Conservation (phyloP, 1,140 invertebrate species). For the Zelostemma sp. region DNA sequence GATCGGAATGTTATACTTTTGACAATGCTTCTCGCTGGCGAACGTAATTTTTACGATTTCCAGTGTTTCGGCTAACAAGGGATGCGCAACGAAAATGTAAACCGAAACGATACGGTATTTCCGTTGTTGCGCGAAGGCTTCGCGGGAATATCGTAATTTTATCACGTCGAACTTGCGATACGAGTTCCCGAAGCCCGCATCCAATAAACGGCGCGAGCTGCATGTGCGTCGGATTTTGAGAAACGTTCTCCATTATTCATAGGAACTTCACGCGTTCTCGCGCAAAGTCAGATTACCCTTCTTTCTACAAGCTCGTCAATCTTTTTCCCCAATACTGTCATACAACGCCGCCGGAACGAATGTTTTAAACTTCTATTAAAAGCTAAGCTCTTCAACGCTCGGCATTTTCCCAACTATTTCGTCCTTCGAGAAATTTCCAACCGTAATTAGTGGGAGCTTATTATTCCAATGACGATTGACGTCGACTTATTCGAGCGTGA, state of each 20-base stretch:
- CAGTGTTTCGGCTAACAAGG: too few relatives aligned
- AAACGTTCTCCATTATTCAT: conserved; percentile 67
- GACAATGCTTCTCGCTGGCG: conserved; percentile 34
- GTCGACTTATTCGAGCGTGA: too few relatives aligned
- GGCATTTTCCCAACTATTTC: conserved; percentile 27
- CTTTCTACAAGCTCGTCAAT: conserved; percentile 50
- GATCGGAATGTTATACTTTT: conserved; percentile 58
- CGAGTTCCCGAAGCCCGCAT: conserved; percentile 37
- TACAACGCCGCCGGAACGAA: conserved; percentile 26
- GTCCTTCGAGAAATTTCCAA: too few relatives aligned
- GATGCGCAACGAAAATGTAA: too few relatives aligned
- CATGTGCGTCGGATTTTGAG: conserved; percentile 54
- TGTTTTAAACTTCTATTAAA: conserved; percentile 39
- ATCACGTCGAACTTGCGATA: conserved; percentile 51
- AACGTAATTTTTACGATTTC: too few relatives aligned
- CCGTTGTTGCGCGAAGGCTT: conserved; percentile 11
- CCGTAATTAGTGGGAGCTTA: too few relatives aligned
- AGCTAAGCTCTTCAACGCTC: conserved; percentile 12
- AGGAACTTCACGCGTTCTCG: conserved; percentile 47
- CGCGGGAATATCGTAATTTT: conserved; percentile 49
- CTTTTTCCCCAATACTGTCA: conserved; percentile 44
- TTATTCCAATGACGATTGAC: too few relatives aligned
- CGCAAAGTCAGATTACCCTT: conserved; percentile 50
- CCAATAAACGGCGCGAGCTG: conserved; percentile 35
- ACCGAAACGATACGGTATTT: not conserved